Base-by-base conservation (phyloP, 2,113 vertebrate species). In the Bos javanicus region DNA sequence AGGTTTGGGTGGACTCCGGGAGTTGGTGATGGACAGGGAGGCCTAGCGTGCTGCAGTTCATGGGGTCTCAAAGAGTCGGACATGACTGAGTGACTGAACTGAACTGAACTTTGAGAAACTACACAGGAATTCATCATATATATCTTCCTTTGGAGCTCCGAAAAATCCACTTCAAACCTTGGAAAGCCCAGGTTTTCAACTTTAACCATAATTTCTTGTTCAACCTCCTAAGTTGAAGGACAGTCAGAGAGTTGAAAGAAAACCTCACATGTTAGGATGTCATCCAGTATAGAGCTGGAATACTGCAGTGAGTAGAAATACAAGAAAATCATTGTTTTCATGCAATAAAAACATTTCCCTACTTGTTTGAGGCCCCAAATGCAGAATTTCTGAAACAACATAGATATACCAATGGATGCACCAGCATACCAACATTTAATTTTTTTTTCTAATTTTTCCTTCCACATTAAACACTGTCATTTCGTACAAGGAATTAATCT, bases 321-420 rank as follows among this genome's bases (percentile, higher is more conserved):
- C 17, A 64, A 56, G 46, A 82, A 67, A 64, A 30, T 25, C 33
- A 52, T 26, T 33, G 28, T 14, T 48, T 59, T 48, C 71, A 80
- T 12, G 26, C 78, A 21, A 23, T 91, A 25, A 87, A 90, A 71
- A 52, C 50, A 46, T 59, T 91, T 54, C n/a, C 82, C 8, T 91
- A 54, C 78, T 82, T 96, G 67, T 94, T 19, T 87, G 91, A 97
- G 50, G 90, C 82, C 13, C 87, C 93, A 67, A 76, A 78, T 71
- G 86, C 88, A 36, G 39, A 56, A 23, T 91, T 59, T 81, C 59
- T 87, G 8, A 43, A 14, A 84, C 84, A 23, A 23, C 33, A 64
- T 62, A 82, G 39, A 76, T 21, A 26, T 64, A 2, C 23, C 46
- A 43, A 26, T 59, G 60, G 46, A 50, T 15, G 62, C 3, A 62